Base-by-base conservation (phyloP, 2,113 vertebrate species). In the Nyctibius bracteatus region DNA sequence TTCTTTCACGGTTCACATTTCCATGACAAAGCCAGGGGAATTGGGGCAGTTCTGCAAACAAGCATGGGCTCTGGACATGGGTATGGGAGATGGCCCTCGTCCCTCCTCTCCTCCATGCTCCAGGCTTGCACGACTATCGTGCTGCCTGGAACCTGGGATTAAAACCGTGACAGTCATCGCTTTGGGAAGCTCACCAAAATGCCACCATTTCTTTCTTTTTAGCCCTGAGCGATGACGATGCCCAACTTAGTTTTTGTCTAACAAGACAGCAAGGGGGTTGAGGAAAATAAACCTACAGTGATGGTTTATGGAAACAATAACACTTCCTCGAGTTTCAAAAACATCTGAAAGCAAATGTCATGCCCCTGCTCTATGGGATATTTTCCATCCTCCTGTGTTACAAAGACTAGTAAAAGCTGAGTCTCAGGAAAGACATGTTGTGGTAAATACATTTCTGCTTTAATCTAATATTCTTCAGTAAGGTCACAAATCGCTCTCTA, bases 261-360 rank as follows among this genome's bases (percentile, higher is more conserved):
- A 83, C 54, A 59, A 96, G 82, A 81, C 37, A 67, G 62, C 3
- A 17, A 83, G 52, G 44, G 43, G 30, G 22, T 21, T 52, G 44
- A 84, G 63, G 59, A 93, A 88, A 96, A 92, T 54, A 96, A 94
- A 86, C 47, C 28, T 71, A 6, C 18, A 58, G 47, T 68, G 68
- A 81, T 93, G 90, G 90, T 92, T 96, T 95, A 93, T 86, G 72
- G 93, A 94, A 96, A 96, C 35, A 87, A 88, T 90, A 95, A 94
- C 72, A 93, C 11, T 87, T 91, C 41, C 67, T 43, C 62, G 67
- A 92, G 58, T 89, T 97, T 93, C 86, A 86, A 94, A 97, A 95
- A 92, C 84, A 89, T 87, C 63, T 92, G 87, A 78, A 95, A 86
- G 77, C 72, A 90, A 88, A 96, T 82, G 92, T 89, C 80, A 31